Evolutionary conservation across 2,888 invertebrate genomes (phyloP), one percentile per base, ranked within the genome.

Genomic region (Pseudoips prasinana): DNA sequence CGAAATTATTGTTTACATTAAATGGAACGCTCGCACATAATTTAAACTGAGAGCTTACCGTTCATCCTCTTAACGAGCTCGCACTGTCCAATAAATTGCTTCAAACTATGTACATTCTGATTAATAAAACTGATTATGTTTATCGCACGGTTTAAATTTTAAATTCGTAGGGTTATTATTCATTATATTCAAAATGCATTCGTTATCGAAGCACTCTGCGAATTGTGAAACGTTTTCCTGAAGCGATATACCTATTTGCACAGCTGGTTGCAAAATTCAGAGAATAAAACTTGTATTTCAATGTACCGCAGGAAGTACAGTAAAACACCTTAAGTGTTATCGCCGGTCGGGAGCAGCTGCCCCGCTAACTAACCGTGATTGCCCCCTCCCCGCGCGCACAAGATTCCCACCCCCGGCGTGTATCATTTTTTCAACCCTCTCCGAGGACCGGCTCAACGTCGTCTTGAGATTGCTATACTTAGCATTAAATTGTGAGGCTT

Each of bases 381-480:
- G 68, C 72, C 65, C 59, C 63, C 55, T 45, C 58, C 46, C 54
- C 47, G 14, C 29, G 32, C 31, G 25, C 22, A 8, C 28, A 25
- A 25, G 26, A 11, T 30, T 29, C 39, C 23, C 35, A 29, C 32
- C 50, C 56, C 43, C 35, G 39, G 50, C 68, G 73, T 82, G 75
- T 81, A 84, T 84, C 78, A 82, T 82, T 81, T 85, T 84, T 82
- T 80, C 70, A 81, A 82, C 74, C 78, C 79, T 71, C 80, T 76
- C 73, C 53, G 56, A 73, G 56, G 58, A 67, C 69, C 63, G 66
- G 68, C 72, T 76, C 67, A 55, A 49, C 59, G 73, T 73, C 73
- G 69, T 71, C 75, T 77, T 73, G 67, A 82, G 81, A 87, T 83
- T 78, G 82, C 80, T 74, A 78, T 81, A 81, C 85, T 86, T 83